Evolutionary conservation across 2,797 vertebrate genomes (phyloP), one percentile per base, ranked within the genome.

Genomic region (Champsocephalus esox): DNA sequence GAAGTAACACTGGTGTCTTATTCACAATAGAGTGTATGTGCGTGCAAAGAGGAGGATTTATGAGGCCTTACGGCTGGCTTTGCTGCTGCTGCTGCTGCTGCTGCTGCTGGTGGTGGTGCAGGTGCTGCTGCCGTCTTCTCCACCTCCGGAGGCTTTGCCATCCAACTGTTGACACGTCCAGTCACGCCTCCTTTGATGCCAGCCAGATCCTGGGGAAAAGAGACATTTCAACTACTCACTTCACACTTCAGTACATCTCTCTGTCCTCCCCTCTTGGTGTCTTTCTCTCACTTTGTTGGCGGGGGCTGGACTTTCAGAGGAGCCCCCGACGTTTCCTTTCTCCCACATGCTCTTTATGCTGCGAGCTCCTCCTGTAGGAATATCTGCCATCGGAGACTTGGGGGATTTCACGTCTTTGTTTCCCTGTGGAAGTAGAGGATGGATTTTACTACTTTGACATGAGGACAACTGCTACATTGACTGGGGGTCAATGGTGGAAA

Each of bases 311-410:
- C 91, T 95, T 41, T 96, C 90, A 7, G 96, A 91, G 28, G 96
- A 88, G 41, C 92, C 92, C 55, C 95, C 90, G 5, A 97, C 89
- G 0, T 97, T 96, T 34, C 97, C 98, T 80, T 96, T 98, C 91
- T 99, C 98, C 98, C 98, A 99, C 96, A 98, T 98, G 92, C 92
- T 99, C 93, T 99, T 99, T 84, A 99, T 99, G 63, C 92, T 99
- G 70, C 97, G 96, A 0, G 97, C 95, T 12, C 95, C 95, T 49
- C 96, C 96, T 24, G 96, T 90, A 0, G 96, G 97, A 24, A 99
- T 95, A 68, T 99, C 98, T 0, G 93, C 94, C 49, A 96, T 75
- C 0, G 94, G 90, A 55, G 96, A 90, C 87, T 96, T 98, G 9
- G 92, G 73, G 14, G 96, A 90, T 87, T 95, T 97, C 1, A 89